Evolutionary conservation across 2,888 invertebrate genomes (phyloP).

Genomic region (Epsilonema sp.): DNA sequence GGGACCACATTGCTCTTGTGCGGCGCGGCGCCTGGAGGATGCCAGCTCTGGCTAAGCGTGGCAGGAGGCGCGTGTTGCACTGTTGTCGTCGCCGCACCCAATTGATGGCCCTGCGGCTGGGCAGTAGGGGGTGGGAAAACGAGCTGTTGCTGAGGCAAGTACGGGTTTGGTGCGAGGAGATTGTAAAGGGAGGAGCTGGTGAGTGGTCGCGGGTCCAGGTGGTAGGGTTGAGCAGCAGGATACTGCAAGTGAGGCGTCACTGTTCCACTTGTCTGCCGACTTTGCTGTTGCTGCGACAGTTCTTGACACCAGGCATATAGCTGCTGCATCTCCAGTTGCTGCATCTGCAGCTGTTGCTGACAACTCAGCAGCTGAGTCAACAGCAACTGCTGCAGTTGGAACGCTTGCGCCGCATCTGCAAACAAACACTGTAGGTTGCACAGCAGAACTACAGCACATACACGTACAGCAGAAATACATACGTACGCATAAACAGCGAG

Average conservation of each 20-base stretch:
- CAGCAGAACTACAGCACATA: no score
- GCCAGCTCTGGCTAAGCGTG: conserved; percentile 9
- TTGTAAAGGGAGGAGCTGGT: conserved; percentile 8
- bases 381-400: conserved; percentile 45
- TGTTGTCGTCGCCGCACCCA: no score
- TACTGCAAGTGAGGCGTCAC: neutral
- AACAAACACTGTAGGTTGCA: no score
- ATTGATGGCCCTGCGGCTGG: no score
- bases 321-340: conserved; percentile 38
- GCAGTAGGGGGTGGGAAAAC: no score
- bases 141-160: no score
- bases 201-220: conserved; percentile 8
- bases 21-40: no score
- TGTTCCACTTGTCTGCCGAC: neutral
- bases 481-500: no score
- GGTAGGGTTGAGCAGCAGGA: conserved; percentile 2
- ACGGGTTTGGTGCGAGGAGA: conserved; percentile 9
- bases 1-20: no score
- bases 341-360: conserved; percentile 49
- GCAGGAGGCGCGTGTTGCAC: no score
- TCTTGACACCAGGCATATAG: conserved; percentile 25
- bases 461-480: no score
- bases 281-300: conserved; percentile 14
- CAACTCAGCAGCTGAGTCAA: conserved; percentile 50
- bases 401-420: neutral